Conservation (phyloP, 2,888 invertebrate species). For the Dendrolimus houi region DNA sequence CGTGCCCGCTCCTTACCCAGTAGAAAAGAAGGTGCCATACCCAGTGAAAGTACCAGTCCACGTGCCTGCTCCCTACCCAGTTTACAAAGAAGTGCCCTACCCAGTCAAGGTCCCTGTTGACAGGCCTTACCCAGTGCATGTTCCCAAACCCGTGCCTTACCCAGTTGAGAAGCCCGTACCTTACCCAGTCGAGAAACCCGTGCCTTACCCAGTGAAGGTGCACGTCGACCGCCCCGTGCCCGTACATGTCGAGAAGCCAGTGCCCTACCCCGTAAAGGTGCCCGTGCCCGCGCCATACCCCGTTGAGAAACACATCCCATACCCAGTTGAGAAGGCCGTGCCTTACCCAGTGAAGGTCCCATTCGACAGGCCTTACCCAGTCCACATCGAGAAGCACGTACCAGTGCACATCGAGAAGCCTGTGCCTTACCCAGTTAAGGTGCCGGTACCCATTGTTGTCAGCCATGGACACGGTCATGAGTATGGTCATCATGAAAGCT, state of each 20-base stretch:
- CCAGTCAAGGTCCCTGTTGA: conserved; percentile 81
- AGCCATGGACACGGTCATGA: conserved; percentile 65
- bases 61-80: conserved; percentile 80
- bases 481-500: conserved; percentile 69
- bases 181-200: conserved; percentile 77
- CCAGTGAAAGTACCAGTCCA: conserved; percentile 79
- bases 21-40: conserved; percentile 80
- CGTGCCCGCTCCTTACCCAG: conserved; percentile 81
- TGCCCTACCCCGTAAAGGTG: conserved; percentile 78
- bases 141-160: conserved; percentile 78
- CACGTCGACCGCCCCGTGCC: conserved; percentile 75
- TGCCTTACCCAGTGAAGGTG: conserved; percentile 79
- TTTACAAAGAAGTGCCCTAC: conserved; percentile 70
- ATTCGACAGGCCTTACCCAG: conserved; percentile 79
- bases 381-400: conserved; percentile 80
- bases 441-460: conserved; percentile 71
- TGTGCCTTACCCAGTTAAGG: conserved; percentile 80
- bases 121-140: conserved; percentile 79
- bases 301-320: conserved; percentile 78
- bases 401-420: conserved; percentile 79
- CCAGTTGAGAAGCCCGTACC: conserved; percentile 76
- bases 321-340: conserved; percentile 80
- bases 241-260: conserved; percentile 59
- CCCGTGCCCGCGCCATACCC: conserved; percentile 80
- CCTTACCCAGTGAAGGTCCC: conserved; percentile 81